Conservation (phyloP, 37 sponge, comb jelly and placozoan species). For the Spongia lamella region DNA sequence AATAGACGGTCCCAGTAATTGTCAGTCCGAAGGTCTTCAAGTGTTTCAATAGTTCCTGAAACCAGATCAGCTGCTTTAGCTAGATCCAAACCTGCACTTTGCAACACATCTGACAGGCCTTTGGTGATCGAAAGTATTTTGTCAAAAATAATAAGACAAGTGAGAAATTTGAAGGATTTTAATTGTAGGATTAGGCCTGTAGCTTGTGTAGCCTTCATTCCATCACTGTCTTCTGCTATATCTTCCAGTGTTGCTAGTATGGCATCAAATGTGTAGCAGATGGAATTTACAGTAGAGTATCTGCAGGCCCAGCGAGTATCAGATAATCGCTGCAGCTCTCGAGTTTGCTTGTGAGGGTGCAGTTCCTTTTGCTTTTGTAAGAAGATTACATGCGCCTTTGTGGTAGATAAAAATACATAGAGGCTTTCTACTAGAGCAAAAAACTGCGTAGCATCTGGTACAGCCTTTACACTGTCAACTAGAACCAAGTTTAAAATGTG, state of each 20-base stretch:
- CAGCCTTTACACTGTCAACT: constrained; percentile 42
- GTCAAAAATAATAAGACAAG: constrained; percentile 37
- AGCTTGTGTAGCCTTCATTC: constrained; percentile 57
- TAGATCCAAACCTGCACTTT: constrained; percentile 20
- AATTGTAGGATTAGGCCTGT: constrained; percentile 52
- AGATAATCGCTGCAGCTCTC: constrained; percentile 27
- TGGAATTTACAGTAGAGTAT: constrained; percentile 14
- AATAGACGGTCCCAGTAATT: constrained; percentile 14
- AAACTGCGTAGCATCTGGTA: constrained; percentile 31
- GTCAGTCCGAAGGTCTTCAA: constrained; percentile 27
- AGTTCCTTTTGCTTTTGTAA: constrained; percentile 26
- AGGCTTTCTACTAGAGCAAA: constrained; percentile 35
- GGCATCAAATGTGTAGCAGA: constrained; percentile 49
- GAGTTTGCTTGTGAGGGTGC: constrained; percentile 34
- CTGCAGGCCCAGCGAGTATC: constrained; percentile 50
- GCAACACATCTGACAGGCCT: constrained; percentile 49
- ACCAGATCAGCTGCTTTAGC: constrained; percentile 28
- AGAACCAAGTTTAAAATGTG: constrained; percentile 34
- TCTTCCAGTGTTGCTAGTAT: constrained; percentile 59
- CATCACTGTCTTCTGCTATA: constrained; percentile 56
- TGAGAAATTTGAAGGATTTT: constrained; percentile 46
- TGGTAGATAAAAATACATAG: constrained; percentile 44
- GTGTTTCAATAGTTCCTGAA: constrained; percentile 8
- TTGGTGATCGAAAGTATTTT: constrained; percentile 49
- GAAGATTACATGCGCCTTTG: constrained; percentile 45